Conservation (phyloP, 2,113 vertebrate genomes). For the Raja brachyura region DNA sequence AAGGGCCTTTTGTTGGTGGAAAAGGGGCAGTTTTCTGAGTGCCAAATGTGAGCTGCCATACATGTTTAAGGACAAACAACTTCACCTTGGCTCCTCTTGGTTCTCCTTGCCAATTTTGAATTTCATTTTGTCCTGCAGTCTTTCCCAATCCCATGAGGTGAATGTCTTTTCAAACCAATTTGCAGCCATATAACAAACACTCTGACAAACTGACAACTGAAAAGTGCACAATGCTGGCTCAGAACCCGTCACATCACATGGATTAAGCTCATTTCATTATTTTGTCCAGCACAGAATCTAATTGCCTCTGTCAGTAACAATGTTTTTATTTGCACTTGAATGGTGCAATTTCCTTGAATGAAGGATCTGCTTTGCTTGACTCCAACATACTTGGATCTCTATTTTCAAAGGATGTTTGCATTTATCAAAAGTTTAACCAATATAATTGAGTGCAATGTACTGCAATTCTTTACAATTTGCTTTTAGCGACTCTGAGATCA, state of each 20-base stretch:
- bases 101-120: not conserved
- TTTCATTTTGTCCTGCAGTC: not conserved
- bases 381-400: not conserved
- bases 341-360: not conserved
- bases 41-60: not conserved
- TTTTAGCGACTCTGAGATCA: not conserved
- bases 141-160: not conserved
- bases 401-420: not conserved
- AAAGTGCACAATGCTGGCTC: not conserved
- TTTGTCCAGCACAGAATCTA: not conserved
- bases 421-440: not conserved
- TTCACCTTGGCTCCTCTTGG: not conserved
- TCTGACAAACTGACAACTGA: not conserved
- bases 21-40: no score
- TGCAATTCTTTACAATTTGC: not conserved
- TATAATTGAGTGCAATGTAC: not conserved
- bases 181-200: not conserved
- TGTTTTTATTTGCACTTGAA: not conserved
- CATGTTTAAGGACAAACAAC: not conserved
- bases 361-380: not conserved
- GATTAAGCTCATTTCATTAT: not conserved
- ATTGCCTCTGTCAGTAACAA: not conserved
- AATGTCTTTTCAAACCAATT: not conserved
- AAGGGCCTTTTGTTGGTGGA: no score
- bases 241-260: not conserved